A percentile compares a stretch with the other conserved stretches of the same genome.
Conservation (phyloP, 2,113 vertebrate species). For the Nestor notabilis region DNA sequence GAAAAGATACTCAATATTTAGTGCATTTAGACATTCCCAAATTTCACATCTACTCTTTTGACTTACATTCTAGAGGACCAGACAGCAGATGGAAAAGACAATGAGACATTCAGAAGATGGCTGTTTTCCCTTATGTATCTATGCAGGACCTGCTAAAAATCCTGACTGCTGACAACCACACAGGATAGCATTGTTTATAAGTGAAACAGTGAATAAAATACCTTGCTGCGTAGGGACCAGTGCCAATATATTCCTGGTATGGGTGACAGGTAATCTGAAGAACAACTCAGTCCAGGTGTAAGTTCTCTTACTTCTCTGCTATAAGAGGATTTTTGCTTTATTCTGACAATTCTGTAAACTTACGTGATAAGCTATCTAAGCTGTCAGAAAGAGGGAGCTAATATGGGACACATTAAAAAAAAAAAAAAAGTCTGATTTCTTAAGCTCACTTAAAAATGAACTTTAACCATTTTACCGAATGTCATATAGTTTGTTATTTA, state of each 20-base stretch:
- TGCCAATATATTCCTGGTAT: background rate
- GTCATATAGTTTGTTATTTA: background rate
- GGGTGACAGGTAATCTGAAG: background rate
- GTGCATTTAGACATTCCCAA: background rate
- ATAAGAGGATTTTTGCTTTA: background rate
- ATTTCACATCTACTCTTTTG: conserved; percentile 26
- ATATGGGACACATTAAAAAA: background rate
- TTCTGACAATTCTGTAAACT: background rate
- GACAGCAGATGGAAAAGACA: conserved; percentile 13
- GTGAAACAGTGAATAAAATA: background rate
- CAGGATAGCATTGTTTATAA: background rate
- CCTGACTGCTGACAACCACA: background rate
- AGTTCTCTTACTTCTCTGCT: background rate
- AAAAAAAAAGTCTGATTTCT: background rate
- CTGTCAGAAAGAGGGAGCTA: background rate
- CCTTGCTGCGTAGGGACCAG: background rate
- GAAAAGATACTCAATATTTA: conserved; percentile 24
- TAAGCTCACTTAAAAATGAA: background rate
- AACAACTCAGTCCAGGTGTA: background rate
- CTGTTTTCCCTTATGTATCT: background rate
- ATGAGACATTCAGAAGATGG: conserved; percentile 18
- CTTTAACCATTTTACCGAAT: background rate
- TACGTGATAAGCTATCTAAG: background rate
- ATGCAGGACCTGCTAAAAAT: conserved; percentile 2
- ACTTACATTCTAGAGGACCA: conserved; percentile 25